Base-by-base conservation (phyloP, 2,888 invertebrate species). In the Peribatodes rhomboidaria region DNA sequence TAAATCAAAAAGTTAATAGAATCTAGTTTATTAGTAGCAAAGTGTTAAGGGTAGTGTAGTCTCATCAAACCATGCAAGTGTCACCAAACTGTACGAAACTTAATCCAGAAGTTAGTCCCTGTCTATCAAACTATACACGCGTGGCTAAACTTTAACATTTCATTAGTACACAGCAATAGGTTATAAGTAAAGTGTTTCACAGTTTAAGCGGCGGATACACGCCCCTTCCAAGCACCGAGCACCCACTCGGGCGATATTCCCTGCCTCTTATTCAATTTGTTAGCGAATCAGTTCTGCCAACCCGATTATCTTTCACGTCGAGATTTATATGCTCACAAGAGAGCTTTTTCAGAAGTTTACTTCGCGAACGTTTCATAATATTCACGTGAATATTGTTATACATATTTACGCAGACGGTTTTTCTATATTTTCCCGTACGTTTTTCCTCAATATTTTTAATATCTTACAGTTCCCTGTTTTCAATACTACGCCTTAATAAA, bases 251-350 rank as follows among this genome's bases (percentile, higher is more conserved):
- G 83, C 80, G 86, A 84, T 85, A 84, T 85, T 85, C 84, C 84
- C 79, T 83, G 83, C 84, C 88, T 88, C 87, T 91, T 89, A 91
- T 92, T 91, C 89, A 91, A 92, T 91, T 91, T 92, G 89, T 82
- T 86, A 89, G 85, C 86, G 89, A 92, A 92, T 91, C 91, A 90
- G 90, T 89, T 88, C 88, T 86, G 84, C 87, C 88, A 90, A 90
- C 89, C 84, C 86, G 89, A 90, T 91, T 92, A 92, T 90, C 87
- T 90, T 86, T 85, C 87, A 88, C 86, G 87, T 87, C 86, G 81
- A 84, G 87, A 87, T 90, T 90, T 89, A 90, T 88, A 87, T 84
- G 84, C 85, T 88, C 86, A 81, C 84, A 82, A 81, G 84, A 85
- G 83, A 80, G 85, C 81, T 81, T 86, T 84, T 83, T 80, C 78